Conservation (phyloP, 2,797 vertebrate species). For the Vireo griseus region DNA sequence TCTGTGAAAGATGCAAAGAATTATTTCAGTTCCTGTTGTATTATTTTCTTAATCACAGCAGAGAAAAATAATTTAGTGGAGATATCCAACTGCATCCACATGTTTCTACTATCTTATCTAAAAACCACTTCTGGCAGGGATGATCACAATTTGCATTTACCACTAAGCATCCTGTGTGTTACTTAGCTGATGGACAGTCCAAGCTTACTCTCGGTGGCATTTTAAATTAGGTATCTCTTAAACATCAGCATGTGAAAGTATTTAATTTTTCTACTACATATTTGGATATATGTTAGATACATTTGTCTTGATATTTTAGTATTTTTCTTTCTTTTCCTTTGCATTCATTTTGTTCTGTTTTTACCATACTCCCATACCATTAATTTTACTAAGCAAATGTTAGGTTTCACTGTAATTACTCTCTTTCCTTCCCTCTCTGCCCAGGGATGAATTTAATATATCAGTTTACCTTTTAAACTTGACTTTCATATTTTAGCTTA, state of each 20-base stretch:
- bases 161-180: neutral
- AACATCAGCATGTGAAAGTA: neutral
- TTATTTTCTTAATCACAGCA: neutral
- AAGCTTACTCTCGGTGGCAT: neutral
- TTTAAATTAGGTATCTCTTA: neutral
- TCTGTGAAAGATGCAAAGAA: neutral
- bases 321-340: neutral
- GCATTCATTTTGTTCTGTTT: neutral
- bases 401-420: neutral
- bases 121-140: neutral
- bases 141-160: accelerated
- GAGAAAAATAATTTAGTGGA: neutral
- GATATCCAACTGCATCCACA: neutral
- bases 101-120: neutral
- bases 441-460: neutral
- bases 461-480: neutral
- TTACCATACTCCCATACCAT: neutral
- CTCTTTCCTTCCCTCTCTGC: neutral
- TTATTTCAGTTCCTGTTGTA: neutral
- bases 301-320: neutral
- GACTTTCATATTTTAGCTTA: neutral
- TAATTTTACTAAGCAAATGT: neutral
- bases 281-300: neutral
- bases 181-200: neutral
- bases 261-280: neutral